phyloP scores from a whole-genome alignment of 1,140 invertebrate genomes.

The Caenorhabditis tropicalis region DNA sequence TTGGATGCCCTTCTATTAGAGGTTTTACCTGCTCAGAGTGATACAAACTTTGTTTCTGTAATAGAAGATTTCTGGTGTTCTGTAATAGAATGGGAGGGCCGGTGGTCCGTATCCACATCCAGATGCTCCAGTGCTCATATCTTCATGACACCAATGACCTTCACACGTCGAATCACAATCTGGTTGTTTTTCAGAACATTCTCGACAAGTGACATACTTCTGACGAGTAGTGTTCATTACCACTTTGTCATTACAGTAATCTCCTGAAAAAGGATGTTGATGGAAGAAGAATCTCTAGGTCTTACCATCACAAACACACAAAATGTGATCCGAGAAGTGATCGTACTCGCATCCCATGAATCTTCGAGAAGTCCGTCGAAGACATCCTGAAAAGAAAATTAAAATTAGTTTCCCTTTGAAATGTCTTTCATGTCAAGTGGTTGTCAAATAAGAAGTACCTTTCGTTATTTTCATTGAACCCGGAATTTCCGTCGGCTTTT shows the following conservation, averaged over 20 bases:
- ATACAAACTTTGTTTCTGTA: slow-evolving; percentile 63
- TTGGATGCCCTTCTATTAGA: too few relatives aligned
- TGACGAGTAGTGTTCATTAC: slow-evolving; percentile 50
- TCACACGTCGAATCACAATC: slow-evolving; percentile 45
- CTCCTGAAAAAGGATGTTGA: slow-evolving; percentile 44
- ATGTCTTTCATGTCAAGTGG: not conserved
- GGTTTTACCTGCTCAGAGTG: slow-evolving; percentile 58
- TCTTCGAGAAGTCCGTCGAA: slow-evolving; percentile 62
- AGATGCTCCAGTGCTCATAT: slow-evolving; percentile 60
- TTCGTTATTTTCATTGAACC: slow-evolving; percentile 65
- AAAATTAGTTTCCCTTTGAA: not conserved
- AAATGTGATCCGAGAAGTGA: slow-evolving; percentile 62
- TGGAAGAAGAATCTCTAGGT: not conserved
- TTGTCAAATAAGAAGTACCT: slow-evolving; percentile 27
- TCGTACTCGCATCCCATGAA: slow-evolving; percentile 67
- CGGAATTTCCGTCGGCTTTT: slow-evolving; percentile 63
- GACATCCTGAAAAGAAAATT: slow-evolving; percentile 54
- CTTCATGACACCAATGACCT: slow-evolving; percentile 65
- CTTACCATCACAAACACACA: slow-evolving; percentile 66
- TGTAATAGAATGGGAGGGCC: slow-evolving; percentile 67
- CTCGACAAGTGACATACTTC: slow-evolving; percentile 62
- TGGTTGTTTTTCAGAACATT: slow-evolving; percentile 49
- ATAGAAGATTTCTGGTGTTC: slow-evolving; percentile 61
- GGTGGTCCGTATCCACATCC: slow-evolving; percentile 70
- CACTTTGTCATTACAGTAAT: slow-evolving; percentile 69